Base-by-base conservation (phyloP, 1,140 invertebrate genomes). In the Chrysopa pallens region DNA sequence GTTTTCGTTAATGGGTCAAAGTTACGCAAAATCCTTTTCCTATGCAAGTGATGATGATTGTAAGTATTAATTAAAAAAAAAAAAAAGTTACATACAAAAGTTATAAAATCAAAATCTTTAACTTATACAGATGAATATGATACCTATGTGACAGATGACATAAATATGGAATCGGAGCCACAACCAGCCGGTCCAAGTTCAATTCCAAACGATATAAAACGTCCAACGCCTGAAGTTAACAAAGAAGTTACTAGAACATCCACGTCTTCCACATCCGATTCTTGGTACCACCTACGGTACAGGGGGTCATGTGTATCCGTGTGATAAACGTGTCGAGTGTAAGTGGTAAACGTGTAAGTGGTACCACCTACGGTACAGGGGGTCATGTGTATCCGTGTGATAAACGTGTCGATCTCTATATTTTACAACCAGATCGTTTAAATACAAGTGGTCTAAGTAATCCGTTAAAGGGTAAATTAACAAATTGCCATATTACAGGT, bases 401-500 rank as follows among this genome's bases (percentile, higher is more conserved):
- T 57, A 81, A 87, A 46, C 80, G 81, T 54, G 82, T 85, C 0
- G 83, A 89, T 60, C 70, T 93, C 1, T 92, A 89, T 58, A 80
- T 84, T 43, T 59, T 91, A 9, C 83, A 90, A 60, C 80, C 81
- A 0, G 74, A 83, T 15, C 68, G 80, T 44, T 68, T 90, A 6
- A 85, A 81, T 48, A 79, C 80, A 29, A 84, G 80, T 47, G 78
- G 78, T 1, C 69, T 73, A 49, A 78, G 73, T 46, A 78, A 80
- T 57, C 80, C 80, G 4, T 60, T 86, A 0, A 83, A 90, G 62
- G 87, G 85, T n/a, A 86, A 88, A 58, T 66, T 92, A 1, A 90
- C 85, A 1, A 90, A 90, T 57, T 92, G 88, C 56, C 85, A 90
- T 54, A 72, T 78, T 23, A 84, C 83, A 13, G 84, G 85, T 48